Base-by-base conservation (phyloP, 2,888 invertebrate species). In the Synanthedon andrenaeformis region DNA sequence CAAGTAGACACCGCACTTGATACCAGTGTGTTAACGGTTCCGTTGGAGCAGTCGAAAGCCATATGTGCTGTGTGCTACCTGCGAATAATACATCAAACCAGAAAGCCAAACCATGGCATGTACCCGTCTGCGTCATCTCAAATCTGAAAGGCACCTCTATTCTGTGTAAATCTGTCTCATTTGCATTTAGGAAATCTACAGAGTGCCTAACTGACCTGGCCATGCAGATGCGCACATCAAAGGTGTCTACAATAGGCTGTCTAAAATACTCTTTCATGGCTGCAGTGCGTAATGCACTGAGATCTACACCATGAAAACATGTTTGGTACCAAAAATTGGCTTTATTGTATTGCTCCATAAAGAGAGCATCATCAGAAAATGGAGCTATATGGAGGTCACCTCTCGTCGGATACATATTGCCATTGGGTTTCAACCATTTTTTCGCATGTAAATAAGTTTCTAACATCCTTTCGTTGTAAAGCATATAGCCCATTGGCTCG, bases 401-500 rank as follows among this genome's bases (percentile, higher is more conserved):
- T 76, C 96, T 91, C 0, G 97, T 95, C 2, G 99, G 99, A 81
- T 96, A 99, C 99, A 99, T 99, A 86, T 96, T 95, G 54, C 98
- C 98, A 55, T 89, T 91, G 19, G 95, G 95, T 79, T 94, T 94
- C 45, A 99, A 89, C 97, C 98, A 99, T 78, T 99, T 99, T 73
- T 99, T 97, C 3, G 99, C 98, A 89, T 99, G 99, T 57, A 99
- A 89, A 87, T 97, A 99, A 0, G 98, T 98, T 87, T 99, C 99
- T 63, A 99, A 89, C 99, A 99, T 99, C 59, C 99, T 90, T 80
- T 99, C 99, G 86, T 99, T 99, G 80, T 98, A 98, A 55, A 99
- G 87, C 99, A 99, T 99, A 78, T 99, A 99, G n/a, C 99, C 99
- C 99, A 99, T 99, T 0, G 99, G 99, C 84, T 99, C 99, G 1